These are phyloP conservation scores for Clamator glandarius DNA, from an alignment of 2,797 vertebrate species.

Conservation along the genomic window DNA sequence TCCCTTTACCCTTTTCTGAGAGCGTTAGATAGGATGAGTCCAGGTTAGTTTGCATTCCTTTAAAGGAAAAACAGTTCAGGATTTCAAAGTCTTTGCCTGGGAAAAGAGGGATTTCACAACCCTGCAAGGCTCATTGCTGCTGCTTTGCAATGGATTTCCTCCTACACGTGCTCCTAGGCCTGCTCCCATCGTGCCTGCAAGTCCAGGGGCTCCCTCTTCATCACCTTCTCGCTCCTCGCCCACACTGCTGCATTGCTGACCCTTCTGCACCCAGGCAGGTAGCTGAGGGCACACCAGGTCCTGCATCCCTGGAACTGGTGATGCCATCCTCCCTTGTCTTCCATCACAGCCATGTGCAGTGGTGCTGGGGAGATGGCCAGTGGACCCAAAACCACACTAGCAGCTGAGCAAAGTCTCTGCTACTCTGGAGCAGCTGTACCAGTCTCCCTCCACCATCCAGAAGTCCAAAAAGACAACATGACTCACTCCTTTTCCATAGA, in stretches of 20 bases:
- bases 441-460: not conserved
- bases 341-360: accelerated
- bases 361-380: not conserved
- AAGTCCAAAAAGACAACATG: slow-evolving; percentile 5
- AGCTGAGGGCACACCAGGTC: not conserved
- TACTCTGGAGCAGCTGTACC: accelerated
- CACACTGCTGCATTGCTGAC: not conserved
- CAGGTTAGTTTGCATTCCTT: not conserved
- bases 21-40: not conserved
- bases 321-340: accelerated
- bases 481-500: slow-evolving; percentile 55
- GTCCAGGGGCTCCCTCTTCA: not conserved
- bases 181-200: not conserved
- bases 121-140: not conserved
- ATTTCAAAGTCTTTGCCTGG: not conserved
- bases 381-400: not conserved
- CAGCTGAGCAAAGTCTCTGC: not conserved
- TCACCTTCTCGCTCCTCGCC: not conserved
- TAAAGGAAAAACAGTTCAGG: not conserved
- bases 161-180: accelerated
- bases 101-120: not conserved
- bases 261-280: not conserved
- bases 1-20: not conserved
- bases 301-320: not conserved
- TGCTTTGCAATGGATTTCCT: accelerated